Base-by-base conservation (phyloP, 1,140 invertebrate genomes). In the Apis dorsata region DNA sequence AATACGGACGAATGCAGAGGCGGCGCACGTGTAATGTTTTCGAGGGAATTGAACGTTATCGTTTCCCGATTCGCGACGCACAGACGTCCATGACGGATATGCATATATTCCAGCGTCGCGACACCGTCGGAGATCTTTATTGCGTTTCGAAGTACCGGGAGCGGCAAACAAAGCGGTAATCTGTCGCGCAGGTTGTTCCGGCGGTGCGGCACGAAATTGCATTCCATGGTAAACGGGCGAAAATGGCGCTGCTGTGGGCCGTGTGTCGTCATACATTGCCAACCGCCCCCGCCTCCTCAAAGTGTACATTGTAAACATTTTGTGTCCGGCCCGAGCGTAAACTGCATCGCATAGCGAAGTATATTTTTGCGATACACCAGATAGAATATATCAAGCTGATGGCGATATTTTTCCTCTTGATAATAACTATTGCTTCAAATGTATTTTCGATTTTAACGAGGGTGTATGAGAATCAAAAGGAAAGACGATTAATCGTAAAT, bases 191-290 rank as follows among this genome's bases (percentile, higher is more conserved):
- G 85, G 82, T 85, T 89, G 85, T 89, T 86, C 69, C 69, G 69
- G 81, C 66, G 85, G 73, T 81, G 71, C 70, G 74, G 89, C 77
- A 79, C 85, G 85, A 90, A 90, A 90, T 90, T 90, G 88, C 88
- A 90, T 90, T 90, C 88, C 87, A 76, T 85, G 82, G 88, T 88
- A 90, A 90, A 90, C 89, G 88, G 80, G 77, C 83, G 85, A 90
- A 88, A 88, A 90, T 90, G 79, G 81, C 68, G 68, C 34, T 55
- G 24, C 24, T 24, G 24, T 24, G 60, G 57, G 13, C 59, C 12
- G 57, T 51, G 70, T 59, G 53, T n/a, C n/a, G 53, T 49, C 60
- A 19, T 65, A 60, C 44, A 63, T 60, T n/a, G 80, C 19, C 49
- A n/a, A 70, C 49, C 28, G 2, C 44, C 21, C 24, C 17, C 13